These are phyloP conservation scores for Lomographa bimaculata DNA, from an alignment of 2,888 invertebrate genomes.

Conservation along the genomic window DNA sequence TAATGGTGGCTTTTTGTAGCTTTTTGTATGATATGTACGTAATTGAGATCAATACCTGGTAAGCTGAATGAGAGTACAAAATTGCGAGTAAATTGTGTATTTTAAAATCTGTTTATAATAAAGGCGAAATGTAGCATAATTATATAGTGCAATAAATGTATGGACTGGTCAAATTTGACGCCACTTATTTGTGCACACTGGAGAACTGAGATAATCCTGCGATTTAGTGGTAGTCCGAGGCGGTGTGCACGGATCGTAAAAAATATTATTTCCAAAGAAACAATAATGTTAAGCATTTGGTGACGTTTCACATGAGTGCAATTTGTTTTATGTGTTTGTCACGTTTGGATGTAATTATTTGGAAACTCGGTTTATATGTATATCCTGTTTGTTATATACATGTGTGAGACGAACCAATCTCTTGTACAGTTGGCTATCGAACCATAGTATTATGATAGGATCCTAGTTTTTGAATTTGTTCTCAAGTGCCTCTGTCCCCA, in stretches of 20 bases:
- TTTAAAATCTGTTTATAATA: slow-evolving; percentile 50
- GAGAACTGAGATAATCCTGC: slow-evolving; percentile 53
- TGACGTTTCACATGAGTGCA: slow-evolving; percentile 62
- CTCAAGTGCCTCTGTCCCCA: slow-evolving; percentile 75
- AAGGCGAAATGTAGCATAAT: slow-evolving; percentile 69
- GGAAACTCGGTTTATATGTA: slow-evolving; percentile 63
- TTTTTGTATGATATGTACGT: slow-evolving; percentile 54
- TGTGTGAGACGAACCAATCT: slow-evolving; percentile 44
- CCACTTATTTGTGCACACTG: slow-evolving; percentile 34
- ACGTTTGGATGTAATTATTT: slow-evolving; percentile 55
- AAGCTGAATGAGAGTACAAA: slow-evolving; percentile 75
- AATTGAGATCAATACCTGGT: slow-evolving; percentile 42
- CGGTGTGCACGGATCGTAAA: slow-evolving; percentile 58
- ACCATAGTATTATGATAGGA: slow-evolving; percentile 55
- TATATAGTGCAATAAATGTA: slow-evolving; percentile 75
- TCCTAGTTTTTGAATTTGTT: slow-evolving; percentile 60
- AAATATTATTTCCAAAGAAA: slow-evolving; percentile 73
- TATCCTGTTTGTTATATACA: slow-evolving; percentile 61
- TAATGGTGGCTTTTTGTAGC: slow-evolving; percentile 45
- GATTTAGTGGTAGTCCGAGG: slow-evolving; percentile 46
- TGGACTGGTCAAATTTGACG: slow-evolving; percentile 44
- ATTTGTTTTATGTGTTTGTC: slow-evolving; percentile 48
- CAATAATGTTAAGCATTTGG: slow-evolving; percentile 66
- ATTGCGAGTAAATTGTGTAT: slow-evolving; percentile 58
- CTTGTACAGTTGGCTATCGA: slow-evolving; percentile 57